A percentile compares a stretch with the other conserved stretches of the same genome.
phyloP scores from a whole-genome alignment of 35 echinoderm and acorn worm genomes.

The Heliocidaris tuberculata region DNA sequence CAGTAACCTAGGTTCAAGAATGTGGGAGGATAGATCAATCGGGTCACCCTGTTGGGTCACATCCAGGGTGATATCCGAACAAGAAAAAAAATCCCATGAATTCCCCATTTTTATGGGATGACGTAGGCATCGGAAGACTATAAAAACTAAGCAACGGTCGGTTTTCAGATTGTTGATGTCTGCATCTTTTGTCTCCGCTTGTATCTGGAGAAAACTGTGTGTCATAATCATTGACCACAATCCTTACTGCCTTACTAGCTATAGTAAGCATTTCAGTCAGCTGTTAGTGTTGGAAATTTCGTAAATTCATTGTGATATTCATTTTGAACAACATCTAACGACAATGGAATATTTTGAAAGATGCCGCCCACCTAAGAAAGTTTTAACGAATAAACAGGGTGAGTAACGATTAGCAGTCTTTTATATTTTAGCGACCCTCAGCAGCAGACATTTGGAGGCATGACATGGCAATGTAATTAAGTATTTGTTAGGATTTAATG shows the following conservation, averaged over 20 bases:
- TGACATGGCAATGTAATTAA: neutral
- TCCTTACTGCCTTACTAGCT: neutral
- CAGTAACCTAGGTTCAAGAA: conserved; percentile 1
- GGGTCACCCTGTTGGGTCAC: neutral
- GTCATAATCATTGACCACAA: neutral
- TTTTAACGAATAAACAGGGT: neutral
- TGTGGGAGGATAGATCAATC: neutral
- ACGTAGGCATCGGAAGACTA: neutral
- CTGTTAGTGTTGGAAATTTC: neutral
- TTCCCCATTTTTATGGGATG: neutral
- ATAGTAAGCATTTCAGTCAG: neutral
- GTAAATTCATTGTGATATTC: no score
- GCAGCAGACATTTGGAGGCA: neutral
- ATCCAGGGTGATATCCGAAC: neutral
- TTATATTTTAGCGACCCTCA: no score
- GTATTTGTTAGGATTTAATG: neutral
- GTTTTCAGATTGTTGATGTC: neutral
- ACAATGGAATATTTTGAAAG: neutral
- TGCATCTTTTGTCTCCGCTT: neutral
- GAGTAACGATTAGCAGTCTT: neutral
- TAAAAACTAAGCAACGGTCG: neutral
- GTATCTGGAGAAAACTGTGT: neutral
- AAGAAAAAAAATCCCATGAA: neutral
- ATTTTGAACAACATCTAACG: neutral
- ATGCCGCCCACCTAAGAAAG: neutral